Conservation (phyloP, 2,888 invertebrate species). For the Netelia virgata region DNA sequence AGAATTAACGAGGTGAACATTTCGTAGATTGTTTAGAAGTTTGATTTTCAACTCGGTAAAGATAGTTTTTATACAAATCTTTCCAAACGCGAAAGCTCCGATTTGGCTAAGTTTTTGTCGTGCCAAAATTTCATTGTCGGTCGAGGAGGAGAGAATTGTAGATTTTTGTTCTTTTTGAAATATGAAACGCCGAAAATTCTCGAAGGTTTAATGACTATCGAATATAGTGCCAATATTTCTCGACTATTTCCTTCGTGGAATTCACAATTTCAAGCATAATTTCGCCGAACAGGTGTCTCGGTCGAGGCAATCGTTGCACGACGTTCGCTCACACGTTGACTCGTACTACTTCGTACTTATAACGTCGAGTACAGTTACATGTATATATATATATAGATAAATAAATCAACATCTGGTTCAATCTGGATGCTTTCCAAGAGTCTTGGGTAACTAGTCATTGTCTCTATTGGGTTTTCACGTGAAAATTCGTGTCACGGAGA, state of each 20-base stretch:
- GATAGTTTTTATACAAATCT: background rate
- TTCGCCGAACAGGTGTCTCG: constrained; percentile 48
- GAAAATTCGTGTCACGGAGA: constrained; percentile 20
- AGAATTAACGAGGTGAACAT: background rate
- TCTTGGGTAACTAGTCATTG: constrained; percentile 39
- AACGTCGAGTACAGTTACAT: background rate
- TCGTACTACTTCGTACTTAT: constrained; percentile 32
- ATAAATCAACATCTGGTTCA: constrained; percentile 8
- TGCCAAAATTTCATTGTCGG: too few species aligned
- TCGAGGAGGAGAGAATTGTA: too few species aligned
- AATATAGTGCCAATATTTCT: constrained; percentile 25
- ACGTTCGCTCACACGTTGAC: constrained; percentile 39
- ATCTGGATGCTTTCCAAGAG: constrained; percentile 57
- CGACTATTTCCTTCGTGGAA: constrained; percentile 11
- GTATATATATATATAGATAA: background rate
- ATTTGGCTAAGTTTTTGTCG: background rate
- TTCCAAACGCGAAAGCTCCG: background rate
- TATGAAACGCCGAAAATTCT: background rate
- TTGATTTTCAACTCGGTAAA: too few species aligned
- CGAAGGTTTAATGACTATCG: background rate
- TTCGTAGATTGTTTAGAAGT: too few species aligned
- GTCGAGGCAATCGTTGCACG: constrained; percentile 8
- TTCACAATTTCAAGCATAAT: constrained; percentile 50
- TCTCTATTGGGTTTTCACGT: constrained; percentile 18
- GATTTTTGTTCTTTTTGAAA: too few species aligned